These are phyloP conservation scores for Temnopleurus reevesii DNA, from an alignment of 53 echinoderm and acorn worm species.

Conservation along the genomic window DNA sequence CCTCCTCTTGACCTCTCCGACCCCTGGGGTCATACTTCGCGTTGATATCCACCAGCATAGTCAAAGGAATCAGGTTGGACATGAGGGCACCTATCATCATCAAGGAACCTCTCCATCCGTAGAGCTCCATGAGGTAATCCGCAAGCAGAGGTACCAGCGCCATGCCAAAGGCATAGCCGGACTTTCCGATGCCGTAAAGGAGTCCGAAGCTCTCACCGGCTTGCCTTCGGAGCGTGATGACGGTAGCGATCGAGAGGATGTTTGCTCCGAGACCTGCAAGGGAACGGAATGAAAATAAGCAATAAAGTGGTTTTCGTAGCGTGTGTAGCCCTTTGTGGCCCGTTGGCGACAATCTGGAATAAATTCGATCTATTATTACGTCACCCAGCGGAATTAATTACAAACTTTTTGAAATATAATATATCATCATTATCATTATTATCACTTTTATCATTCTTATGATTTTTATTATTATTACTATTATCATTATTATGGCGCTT, in stretches of 20 bases:
- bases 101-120: constrained; percentile 43
- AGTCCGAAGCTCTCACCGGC: neutral
- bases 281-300: neutral
- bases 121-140: constrained; percentile 18
- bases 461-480: too few species aligned
- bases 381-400: too few species aligned
- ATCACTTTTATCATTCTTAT: too few species aligned
- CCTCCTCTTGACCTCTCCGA: neutral
- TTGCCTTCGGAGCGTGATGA: constrained; percentile 10
- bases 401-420: too few species aligned
- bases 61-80: neutral
- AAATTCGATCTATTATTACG: too few species aligned
- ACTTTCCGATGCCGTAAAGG: constrained; percentile 33
- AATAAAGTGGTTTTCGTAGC: too few species aligned
- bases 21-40: neutral
- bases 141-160: constrained; percentile 30
- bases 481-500: too few species aligned
- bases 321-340: too few species aligned
- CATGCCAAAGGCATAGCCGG: constrained; percentile 49
- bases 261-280: neutral
- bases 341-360: too few species aligned
- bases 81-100: constrained; percentile 34
- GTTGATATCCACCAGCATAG: constrained; percentile 21
- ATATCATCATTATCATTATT: too few species aligned
- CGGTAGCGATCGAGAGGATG: constrained; percentile 5